These are phyloP conservation scores for Diploscapter pachys DNA, from an alignment of 1,140 invertebrate species.

Conservation along the genomic window DNA sequence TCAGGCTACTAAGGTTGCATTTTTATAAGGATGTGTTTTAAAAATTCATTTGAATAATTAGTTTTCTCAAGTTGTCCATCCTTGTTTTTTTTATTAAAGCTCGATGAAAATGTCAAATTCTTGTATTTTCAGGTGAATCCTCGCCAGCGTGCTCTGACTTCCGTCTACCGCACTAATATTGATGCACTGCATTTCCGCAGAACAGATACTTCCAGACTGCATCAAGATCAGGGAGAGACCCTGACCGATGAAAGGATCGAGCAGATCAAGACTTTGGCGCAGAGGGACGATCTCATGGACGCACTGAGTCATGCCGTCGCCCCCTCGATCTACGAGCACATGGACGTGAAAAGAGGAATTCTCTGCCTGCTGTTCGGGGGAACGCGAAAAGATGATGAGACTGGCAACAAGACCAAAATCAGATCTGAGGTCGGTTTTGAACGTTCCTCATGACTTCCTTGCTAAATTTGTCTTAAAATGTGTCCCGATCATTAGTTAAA, in stretches of 20 bases:
- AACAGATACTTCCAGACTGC: conserved; percentile 77
- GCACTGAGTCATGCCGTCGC: conserved; percentile 84
- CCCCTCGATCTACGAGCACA: conserved; percentile 95
- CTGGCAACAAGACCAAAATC: conserved; percentile 43
- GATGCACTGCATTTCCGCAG: conserved; percentile 95
- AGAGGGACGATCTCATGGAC: conserved; percentile 87
- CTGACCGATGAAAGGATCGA: conserved; percentile 83
- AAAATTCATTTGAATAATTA: too few relatives aligned
- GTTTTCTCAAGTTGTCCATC: too few relatives aligned
- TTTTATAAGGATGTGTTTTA: neutral
- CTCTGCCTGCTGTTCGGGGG: conserved; percentile 93
- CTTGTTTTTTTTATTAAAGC: too few relatives aligned
- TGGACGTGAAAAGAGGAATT: conserved; percentile 97
- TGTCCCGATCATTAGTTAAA: neutral
- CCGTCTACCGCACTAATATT: conserved; percentile 90
- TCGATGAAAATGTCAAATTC: neutral
- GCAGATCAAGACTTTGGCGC: conserved; percentile 74
- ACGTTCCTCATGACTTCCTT: neutral
- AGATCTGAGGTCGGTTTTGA: conserved; percentile 63
- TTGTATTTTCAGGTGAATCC: conserved; percentile 74
- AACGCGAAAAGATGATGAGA: conserved; percentile 75
- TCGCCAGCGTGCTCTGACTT: conserved; percentile 74
- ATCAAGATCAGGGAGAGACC: conserved; percentile 56
- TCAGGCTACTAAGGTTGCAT: conserved; percentile 15
- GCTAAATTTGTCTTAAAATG: too few relatives aligned